Evolutionary conservation across 2,113 vertebrate species (phyloP), one percentile per base, ranked within the genome.

Genomic region (Quiscalus mexicanus): DNA sequence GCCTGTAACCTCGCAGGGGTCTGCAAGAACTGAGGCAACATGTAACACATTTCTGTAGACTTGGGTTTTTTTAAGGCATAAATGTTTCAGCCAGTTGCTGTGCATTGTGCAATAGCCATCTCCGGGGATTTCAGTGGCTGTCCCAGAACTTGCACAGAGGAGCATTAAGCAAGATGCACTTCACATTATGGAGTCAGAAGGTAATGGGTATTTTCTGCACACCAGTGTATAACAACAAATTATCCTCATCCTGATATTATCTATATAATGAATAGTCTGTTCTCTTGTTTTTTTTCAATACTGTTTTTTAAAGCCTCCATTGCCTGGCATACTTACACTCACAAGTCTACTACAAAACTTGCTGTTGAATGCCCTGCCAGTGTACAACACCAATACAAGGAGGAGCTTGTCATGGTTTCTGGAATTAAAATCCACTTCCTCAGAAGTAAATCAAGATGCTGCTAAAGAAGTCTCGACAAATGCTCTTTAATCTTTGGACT

Each of bases 391-490:
- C 15, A 23, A 62, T 73, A 55, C 58, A 94, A 70, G 62, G 55
- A 93, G 89, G n/a, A 83, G 27, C 37, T 87, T 89, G 59, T 87
- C 76, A 71, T 12, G 19, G 22, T 55, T 91, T 81, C 76, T 76
- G 67, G 23, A 92, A 45, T 75, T 95, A 82, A 87, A 93, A 89
- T 60, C 22, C 22, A 68, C 19, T 96, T 87, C 88, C 73, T 90
- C 45, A 58, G 85, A 96, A 78, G 67, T 56, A 85, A 94, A 85
- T 84, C 58, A 69, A 81, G 52, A 27, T 65, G 44, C 65, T 77
- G 47, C 63, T 70, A 50, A 92, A 91, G 92, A 81, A 33, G 56
- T 70, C 14, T 88, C 30, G 52, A 35, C 44, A 67, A 69, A 65
- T 64, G 49, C 35, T 41, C 8, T 73, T 84, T 82, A 55, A 24